These are phyloP conservation scores for Stenopsyche tienmushanensis DNA, from an alignment of 1,140 invertebrate genomes.

Conservation along the genomic window DNA sequence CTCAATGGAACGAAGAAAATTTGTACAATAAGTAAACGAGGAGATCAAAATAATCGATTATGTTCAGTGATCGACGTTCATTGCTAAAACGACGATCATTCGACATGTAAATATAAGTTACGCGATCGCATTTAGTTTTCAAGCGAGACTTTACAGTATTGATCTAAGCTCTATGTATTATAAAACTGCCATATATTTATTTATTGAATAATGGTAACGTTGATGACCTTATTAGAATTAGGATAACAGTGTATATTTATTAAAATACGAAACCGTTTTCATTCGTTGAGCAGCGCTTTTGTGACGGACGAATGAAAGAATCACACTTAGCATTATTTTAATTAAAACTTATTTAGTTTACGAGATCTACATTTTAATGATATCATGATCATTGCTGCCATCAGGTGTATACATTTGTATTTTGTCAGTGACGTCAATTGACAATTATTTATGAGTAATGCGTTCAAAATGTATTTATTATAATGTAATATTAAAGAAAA, in stretches of 20 bases:
- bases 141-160: too few species aligned
- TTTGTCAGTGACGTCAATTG: background rate
- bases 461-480: background rate
- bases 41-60: too few species aligned
- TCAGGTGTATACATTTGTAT: background rate
- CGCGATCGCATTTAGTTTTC: too few species aligned
- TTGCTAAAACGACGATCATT: too few species aligned
- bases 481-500: background rate
- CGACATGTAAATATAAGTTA: too few species aligned
- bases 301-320: background rate
- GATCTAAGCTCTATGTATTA: constrained; percentile 9
- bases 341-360: too few species aligned
- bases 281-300: background rate
- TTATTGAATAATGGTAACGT: constrained; percentile 8
- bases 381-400: background rate
- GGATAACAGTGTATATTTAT: background rate
- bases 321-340: too few species aligned
- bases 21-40: too few species aligned
- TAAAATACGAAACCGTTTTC: background rate
- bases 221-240: constrained; percentile 6
- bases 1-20: too few species aligned
- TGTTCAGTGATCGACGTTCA: too few species aligned
- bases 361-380: background rate
- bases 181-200: constrained; percentile 28
- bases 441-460: background rate